Base-by-base conservation (phyloP, 2,113 vertebrate species). In the Picathartes gymnocephalus region DNA sequence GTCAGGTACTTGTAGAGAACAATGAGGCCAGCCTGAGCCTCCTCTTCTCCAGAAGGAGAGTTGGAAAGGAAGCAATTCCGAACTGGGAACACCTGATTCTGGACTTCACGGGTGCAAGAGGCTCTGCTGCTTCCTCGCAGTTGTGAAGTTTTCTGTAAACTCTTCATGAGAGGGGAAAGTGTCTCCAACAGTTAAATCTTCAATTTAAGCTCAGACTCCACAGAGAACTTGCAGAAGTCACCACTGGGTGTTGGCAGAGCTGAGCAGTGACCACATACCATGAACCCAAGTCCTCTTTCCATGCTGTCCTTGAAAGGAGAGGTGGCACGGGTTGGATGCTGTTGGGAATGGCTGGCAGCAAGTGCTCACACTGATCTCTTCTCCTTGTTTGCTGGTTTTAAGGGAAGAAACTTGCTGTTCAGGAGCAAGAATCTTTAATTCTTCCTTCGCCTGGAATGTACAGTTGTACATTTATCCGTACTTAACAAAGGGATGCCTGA, bases 21-120 rank as follows among this genome's bases (percentile, higher is more conserved):
- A 0, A 58, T 10, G 30, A 37, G 33, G 10, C 9, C 19, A 15
- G 23, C 15, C 7, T 2, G 0, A 45, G 39, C 11, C 15, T 45
- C 28, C 6, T 16, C 30, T 71, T 25, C 31, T 57, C 28, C 78
- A 74, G 45, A 66, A 74, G 13, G 35, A 42, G 15, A 66, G 44
- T 2, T 30, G 37, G 23, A 79, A 78, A 70, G 42, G 56, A 81
- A 82, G 47, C 1, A 1, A 68, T 62, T 62, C 60, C 13, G 21
- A 0, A 33, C 18, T 1, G 4, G 45, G 54, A 78, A 77, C 22
- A 45, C 2, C 25, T 10, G 25, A 61, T 12, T 18, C 27, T 39
- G 44, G 54, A 37, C 15, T 81, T 28, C 65, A 68, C 0, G 3
- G 17, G 15, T 61, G 28, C 62, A 83, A 80, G 28, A 61, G 62